Evolutionary conservation across 2,797 vertebrate genomes (phyloP), one percentile per base, ranked within the genome.

Genomic region (Oophaga sylvatica): DNA sequence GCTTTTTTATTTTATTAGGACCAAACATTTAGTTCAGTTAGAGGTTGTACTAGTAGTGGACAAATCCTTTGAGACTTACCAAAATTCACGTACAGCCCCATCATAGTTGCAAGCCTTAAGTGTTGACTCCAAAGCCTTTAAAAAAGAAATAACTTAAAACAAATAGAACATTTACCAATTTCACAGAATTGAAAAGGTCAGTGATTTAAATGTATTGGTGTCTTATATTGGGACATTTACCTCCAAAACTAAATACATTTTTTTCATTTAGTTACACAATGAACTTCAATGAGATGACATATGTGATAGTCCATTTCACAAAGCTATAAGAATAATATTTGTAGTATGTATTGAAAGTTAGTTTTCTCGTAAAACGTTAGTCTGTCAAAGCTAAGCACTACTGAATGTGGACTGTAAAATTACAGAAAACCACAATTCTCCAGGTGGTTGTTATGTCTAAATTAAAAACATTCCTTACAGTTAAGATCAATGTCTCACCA

Each of bases 401-500:
- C 73, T 78, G 73, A 68, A 89, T 63, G 62, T 48, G 31, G 71
- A 65, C 79, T 86, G 82, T 77, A 83, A 78, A 81, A 91, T 86
- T 88, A 89, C 53, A 81, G 86, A 48, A 89, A 90, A 81, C 90
- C 80, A 84, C 88, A 78, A 90, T 90, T 88, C 89, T 90, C 90
- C 88, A 82, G 87, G 87, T 90, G 89, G 89, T 88, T 91, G 89
- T 90, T 91, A 90, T 86, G 53, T 60, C 35, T 84, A 91, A 92
- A 92, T 90, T 90, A 85, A 83, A 92, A 92, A 90, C 90, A 90
- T 89, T 92, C 90, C 91, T 90, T 91, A 91, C 91, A 92, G 92
- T 91, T 91, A 92, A 92, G 90, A 93, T 93, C 93, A 93, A 92
- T 92, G 90, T 94, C 91, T 91, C 91, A 93, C 92, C 92, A 93